These are phyloP conservation scores for Oophaga pumilio DNA, from an alignment of 2,113 vertebrate species.

Conservation along the genomic window DNA sequence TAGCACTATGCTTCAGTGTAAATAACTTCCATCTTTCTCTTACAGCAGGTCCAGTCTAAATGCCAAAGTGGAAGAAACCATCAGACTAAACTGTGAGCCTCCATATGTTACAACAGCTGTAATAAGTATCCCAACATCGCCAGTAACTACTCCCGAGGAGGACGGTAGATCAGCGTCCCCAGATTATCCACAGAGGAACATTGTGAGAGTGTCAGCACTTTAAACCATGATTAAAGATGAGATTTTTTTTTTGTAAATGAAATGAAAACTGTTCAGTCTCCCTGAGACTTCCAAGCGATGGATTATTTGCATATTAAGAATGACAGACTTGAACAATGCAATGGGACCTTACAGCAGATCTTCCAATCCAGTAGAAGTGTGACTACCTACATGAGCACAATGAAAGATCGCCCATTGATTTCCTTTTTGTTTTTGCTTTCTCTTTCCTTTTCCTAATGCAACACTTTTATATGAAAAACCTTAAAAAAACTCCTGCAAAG, in stretches of 20 bases:
- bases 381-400: conserved; percentile 80
- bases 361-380: conserved; percentile 70
- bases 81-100: conserved; percentile 91
- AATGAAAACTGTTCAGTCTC: conserved; percentile 60
- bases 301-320: conserved; percentile 59
- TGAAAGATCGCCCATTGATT: conserved; percentile 78
- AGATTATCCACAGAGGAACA: conserved; percentile 83
- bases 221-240: conserved; percentile 72
- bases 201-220: conserved; percentile 92
- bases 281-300: conserved; percentile 60
- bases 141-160: conserved; percentile 79
- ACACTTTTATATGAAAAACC: conserved; percentile 78
- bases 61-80: conserved; percentile 88
- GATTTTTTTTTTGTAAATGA: conserved; percentile 60
- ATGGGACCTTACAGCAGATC: conserved; percentile 68
- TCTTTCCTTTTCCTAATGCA: conserved; percentile 67
- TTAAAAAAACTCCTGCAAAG: conserved; percentile 58
- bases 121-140: conserved; percentile 86
- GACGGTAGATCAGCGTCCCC: conserved; percentile 77
- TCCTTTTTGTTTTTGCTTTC: conserved; percentile 64
- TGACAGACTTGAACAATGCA: conserved; percentile 58
- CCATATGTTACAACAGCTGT: conserved; percentile 88
- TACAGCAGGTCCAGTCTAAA: conserved; percentile 92
- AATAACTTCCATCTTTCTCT: neutral
- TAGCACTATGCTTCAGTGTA: neutral